Percentiles rank a stretch among this genome's conserved stretches.
These are phyloP conservation scores for Heteromurus nitidus DNA, from an alignment of 2,888 invertebrate genomes.

Conservation along the genomic window DNA sequence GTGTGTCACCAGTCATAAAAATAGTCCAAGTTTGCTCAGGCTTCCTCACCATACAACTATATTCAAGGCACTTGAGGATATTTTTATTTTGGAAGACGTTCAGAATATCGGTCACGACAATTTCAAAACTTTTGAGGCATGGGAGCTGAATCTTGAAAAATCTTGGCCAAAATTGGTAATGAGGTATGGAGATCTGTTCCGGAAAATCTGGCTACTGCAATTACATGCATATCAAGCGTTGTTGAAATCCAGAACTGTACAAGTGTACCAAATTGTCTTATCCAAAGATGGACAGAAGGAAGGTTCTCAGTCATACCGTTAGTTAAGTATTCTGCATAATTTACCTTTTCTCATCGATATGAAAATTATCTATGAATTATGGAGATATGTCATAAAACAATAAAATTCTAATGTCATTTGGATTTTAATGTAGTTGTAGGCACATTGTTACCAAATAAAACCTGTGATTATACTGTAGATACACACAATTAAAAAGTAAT, in stretches of 20 bases:
- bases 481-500: not conserved
- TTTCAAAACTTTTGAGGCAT: slow-evolving; percentile 36
- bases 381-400: no score
- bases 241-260: slow-evolving; percentile 33
- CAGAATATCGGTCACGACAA: slow-evolving; percentile 42
- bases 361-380: no score
- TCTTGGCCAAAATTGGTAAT: slow-evolving; percentile 42
- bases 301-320: slow-evolving; percentile 44
- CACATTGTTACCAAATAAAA: not conserved
- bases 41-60: slow-evolving; percentile 37
- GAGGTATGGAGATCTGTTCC: slow-evolving; percentile 41
- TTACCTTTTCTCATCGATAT: no score
- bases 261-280: slow-evolving; percentile 41
- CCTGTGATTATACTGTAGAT: not conserved
- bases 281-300: slow-evolving; percentile 37
- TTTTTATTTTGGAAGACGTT: slow-evolving; percentile 31
- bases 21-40: slow-evolving; percentile 35
- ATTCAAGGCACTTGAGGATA: slow-evolving; percentile 12
- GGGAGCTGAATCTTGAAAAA: slow-evolving; percentile 45
- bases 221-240: slow-evolving; percentile 41
- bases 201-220: slow-evolving; percentile 29
- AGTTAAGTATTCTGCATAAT: no score
- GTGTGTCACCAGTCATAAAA: slow-evolving; percentile 36
- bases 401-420: no score
- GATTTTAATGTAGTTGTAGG: no score